phyloP scores from a whole-genome alignment of 1,140 invertebrate species.

The Lethrus apterus region DNA sequence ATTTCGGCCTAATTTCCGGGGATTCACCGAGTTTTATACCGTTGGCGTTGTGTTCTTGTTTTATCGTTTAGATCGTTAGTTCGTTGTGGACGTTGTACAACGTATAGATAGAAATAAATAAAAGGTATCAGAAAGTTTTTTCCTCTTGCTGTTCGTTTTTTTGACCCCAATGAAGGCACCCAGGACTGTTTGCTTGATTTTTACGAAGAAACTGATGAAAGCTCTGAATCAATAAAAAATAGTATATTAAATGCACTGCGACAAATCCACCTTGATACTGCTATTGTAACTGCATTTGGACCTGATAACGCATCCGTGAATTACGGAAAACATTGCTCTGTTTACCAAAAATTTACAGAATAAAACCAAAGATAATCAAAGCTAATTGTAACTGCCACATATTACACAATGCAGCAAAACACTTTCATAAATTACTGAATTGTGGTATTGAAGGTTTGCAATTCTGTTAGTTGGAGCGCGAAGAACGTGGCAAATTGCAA shows the following conservation, averaged over 20 bases:
- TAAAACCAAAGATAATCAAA: conserved; percentile 9
- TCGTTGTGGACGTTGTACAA: too few species aligned
- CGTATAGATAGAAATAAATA: too few species aligned
- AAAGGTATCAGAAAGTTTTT: conserved; percentile 6
- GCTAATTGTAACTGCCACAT: conserved; percentile 10
- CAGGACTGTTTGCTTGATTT: conserved; percentile 6
- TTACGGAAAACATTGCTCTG: conserved; percentile 2
- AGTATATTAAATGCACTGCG: conserved; percentile 6
- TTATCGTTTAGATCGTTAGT: too few species aligned
- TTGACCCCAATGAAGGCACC: conserved; percentile 6
- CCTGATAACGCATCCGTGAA: conserved; percentile 5
- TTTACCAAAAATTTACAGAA: conserved; percentile 8
- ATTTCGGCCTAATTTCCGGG: too few species aligned
- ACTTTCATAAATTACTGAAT: too few species aligned
- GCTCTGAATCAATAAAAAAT: conserved; percentile 7
- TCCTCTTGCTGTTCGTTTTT: conserved; percentile 6
- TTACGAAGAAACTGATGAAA: conserved; percentile 6
- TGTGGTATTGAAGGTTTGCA: conserved; percentile 7
- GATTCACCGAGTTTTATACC: too few species aligned
- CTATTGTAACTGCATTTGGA: conserved; percentile 7
- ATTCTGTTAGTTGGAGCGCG: conserved; percentile 7
- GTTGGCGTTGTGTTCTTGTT: too few species aligned
- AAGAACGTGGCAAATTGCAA: conserved; percentile 7
- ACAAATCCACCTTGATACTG: conserved; percentile 6
- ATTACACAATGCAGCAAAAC: conserved; percentile 7